Evolutionary conservation across 2,797 vertebrate genomes (phyloP), one percentile per base, ranked within the genome.

Genomic region (Acestrorhynchus altus): DNA sequence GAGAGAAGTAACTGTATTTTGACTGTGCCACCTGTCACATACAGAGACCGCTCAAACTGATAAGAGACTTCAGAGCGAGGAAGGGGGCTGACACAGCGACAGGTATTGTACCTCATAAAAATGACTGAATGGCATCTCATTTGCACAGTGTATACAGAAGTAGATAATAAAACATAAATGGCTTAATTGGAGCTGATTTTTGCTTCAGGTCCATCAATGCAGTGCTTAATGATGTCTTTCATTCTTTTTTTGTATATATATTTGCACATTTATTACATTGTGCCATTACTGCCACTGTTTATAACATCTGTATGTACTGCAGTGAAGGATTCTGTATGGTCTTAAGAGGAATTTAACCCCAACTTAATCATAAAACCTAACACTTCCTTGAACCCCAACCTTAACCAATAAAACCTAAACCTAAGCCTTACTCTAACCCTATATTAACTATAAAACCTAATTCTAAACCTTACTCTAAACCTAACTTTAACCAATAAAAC

Each of bases 1-100:
- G 64, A 68, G 79, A 54, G 70, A 26, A 54, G 76, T 8, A 28
- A 26, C 20, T 35, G 22, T 47, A 20, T 71, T 75, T 71, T 71
- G 74, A 80, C 63, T 76, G 69, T 44, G 63, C 42, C 78, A 77
- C 78, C 74, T 83, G 81, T 65, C 78, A 79, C 73, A 74, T 76
- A 60, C 44, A 46, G 31, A 68, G 24, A 20, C 57, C 68, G 66
- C 68, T 73, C 18, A 60, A 39, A 76, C 35, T 2, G 44, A 71
- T 74, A 69, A 59, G 42, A 59, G 42, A n/a, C 52, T 76, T 61
- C 4, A 7, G 77, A 77, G 74, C 46, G n/a, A 61, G 69, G 72
- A 68, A 40, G 26, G 71, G 52, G 18, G 18, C 47, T 81, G 75
- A 76, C 72, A 61, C 6, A 16, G 11, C 26, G 26, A 12, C 46